Evolutionary conservation across 92 coral and sea anemone species (phyloP).

Genomic region (Parazoanthus swiftii): DNA sequence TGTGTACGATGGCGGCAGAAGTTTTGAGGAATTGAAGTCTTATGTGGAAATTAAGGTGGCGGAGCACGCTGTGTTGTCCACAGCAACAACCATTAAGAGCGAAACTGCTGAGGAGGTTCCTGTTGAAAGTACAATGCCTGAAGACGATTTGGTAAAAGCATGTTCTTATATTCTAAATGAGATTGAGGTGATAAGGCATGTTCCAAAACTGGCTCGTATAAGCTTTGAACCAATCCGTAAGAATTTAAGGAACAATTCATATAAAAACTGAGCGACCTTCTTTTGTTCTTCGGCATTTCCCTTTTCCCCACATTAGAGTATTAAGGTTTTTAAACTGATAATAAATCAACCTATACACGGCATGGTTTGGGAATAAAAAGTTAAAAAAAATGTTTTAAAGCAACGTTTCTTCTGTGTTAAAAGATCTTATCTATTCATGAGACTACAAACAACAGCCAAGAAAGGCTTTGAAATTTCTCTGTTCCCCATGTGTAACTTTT

Average conservation of each 20-base stretch:
- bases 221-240: neutral
- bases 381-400: too few relatives aligned
- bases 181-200: conserved; percentile 1
- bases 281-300: neutral
- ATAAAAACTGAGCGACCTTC: neutral
- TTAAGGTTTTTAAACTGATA: too few relatives aligned
- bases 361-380: too few relatives aligned
- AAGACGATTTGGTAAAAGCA: conserved; percentile 22
- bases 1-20: conserved; percentile 59
- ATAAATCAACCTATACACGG: too few relatives aligned
- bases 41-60: conserved; percentile 68
- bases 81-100: conserved; percentile 56
- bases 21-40: conserved; percentile 63
- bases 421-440: too few relatives aligned
- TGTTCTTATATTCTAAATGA: neutral
- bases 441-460: too few relatives aligned
- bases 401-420: too few relatives aligned
- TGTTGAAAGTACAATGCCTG: neutral
- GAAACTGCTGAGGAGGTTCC: conserved; percentile 71
- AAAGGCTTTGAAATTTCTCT: too few relatives aligned
- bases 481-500: too few relatives aligned
- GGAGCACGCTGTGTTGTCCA: conserved; percentile 56
- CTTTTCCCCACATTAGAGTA: too few relatives aligned
- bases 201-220: neutral
- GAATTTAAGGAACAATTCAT: too few relatives aligned